Conservation (phyloP, 2,113 vertebrate genomes). For the Gallinago media region DNA sequence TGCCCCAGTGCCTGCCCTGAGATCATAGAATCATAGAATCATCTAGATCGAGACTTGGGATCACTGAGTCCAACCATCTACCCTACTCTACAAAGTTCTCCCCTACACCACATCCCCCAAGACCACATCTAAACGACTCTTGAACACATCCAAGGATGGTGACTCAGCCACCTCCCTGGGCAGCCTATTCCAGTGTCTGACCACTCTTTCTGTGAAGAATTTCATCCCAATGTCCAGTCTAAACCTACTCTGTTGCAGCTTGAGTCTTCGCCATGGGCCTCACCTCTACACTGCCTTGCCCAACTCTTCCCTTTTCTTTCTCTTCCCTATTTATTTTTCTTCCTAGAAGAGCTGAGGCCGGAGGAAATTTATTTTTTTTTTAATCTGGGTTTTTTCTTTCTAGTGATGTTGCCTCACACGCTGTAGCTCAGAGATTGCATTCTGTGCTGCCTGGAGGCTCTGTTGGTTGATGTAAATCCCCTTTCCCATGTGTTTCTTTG, state of each 20-base stretch:
- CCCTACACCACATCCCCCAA: no score
- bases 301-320: background rate
- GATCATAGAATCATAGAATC: no score
- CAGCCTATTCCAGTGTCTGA: no score
- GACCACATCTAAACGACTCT: no score
- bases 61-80: no score
- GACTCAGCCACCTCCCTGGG: no score
- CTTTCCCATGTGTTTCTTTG: background rate
- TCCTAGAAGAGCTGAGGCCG: background rate
- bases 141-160: no score
- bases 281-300: background rate
- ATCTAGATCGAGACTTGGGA: no score
- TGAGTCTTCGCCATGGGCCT: background rate
- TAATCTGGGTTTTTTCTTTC: background rate
- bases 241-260: no score
- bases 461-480: background rate
- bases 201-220: no score
- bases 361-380: background rate
- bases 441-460: background rate
- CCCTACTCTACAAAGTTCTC: no score
- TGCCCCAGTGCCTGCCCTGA: background rate
- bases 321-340: background rate
- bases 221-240: no score
- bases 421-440: background rate
- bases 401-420: fast-evolving